A percentile compares a stretch with the other conserved stretches of the same genome.
Evolutionary conservation across 2,888 invertebrate genomes (phyloP).

Genomic region (Harpalus rufipes): DNA sequence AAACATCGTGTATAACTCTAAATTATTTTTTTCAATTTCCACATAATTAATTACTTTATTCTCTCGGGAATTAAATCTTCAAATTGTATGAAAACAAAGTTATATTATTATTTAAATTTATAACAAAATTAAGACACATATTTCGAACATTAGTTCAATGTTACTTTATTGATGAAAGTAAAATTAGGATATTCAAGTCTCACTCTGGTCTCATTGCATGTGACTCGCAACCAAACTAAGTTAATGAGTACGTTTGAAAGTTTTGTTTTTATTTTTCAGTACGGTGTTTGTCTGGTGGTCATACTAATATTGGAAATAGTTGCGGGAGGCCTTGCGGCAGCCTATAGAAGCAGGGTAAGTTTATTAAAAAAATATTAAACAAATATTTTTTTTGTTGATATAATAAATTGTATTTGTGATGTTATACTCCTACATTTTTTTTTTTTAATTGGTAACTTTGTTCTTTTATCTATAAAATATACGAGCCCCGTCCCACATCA

Average conservation of each 20-base stretch:
- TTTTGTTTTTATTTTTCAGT: conserved; percentile 78
- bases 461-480: no score
- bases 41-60: no score
- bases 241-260: conserved; percentile 24
- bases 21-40: no score
- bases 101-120: background rate
- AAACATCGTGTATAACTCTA: no score
- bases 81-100: no score
- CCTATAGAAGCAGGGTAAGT: conserved; percentile 82
- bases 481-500: no score
- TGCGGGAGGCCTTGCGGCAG: conserved; percentile 82
- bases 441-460: no score
- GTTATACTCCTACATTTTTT: no score
- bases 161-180: background rate
- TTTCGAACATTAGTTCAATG: background rate
- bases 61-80: no score
- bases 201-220: background rate
- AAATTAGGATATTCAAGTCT: background rate
- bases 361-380: no score
- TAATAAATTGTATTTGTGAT: no score
- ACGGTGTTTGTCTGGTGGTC: conserved; percentile 83
- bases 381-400: no score
- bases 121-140: background rate
- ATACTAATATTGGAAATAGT: conserved; percentile 83
- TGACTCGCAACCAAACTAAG: conserved; percentile 2